Evolutionary conservation across 2,888 invertebrate species (phyloP).

Genomic region (Andrena bicolor): DNA sequence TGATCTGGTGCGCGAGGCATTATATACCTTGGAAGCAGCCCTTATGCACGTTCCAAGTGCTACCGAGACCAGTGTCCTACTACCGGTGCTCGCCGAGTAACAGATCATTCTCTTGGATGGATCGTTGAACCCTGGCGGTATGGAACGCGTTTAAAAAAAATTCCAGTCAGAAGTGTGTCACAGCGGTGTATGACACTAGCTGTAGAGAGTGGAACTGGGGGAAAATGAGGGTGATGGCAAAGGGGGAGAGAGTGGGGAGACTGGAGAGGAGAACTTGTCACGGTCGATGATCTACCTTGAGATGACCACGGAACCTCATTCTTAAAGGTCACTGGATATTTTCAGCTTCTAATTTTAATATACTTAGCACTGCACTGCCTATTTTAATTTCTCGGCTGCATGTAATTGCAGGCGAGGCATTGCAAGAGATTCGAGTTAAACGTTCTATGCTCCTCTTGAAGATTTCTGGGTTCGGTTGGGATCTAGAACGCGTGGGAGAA

Average conservation of each 20-base stretch:
- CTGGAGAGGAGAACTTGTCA: conserved; percentile 54
- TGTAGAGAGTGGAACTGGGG: conserved; percentile 31
- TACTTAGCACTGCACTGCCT: conserved; percentile 28
- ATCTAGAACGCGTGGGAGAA: not conserved
- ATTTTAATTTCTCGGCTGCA: conserved; percentile 13
- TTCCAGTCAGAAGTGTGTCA: conserved; percentile 67
- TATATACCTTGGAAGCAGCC: conserved; percentile 31
- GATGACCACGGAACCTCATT: conserved; percentile 57
- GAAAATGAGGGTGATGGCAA: conserved; percentile 37
- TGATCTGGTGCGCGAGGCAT: not conserved
- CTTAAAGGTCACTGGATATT: conserved; percentile 52
- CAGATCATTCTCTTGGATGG: conserved; percentile 65
- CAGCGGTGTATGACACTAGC: conserved; percentile 49
- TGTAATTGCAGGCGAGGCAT: conserved; percentile 7
- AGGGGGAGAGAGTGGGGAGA: conserved; percentile 31
- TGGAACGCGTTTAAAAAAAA: conserved; percentile 63
- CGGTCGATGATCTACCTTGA: conserved; percentile 69
- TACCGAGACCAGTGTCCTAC: conserved; percentile 70
- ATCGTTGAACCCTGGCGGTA: conserved; percentile 65
- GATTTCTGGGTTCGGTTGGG: not conserved
- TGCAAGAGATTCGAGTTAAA: not conserved
- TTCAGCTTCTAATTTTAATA: conserved; percentile 56
- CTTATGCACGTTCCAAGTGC: conserved; percentile 52
- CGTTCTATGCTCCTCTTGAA: not conserved
- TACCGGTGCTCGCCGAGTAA: conserved; percentile 57